These are phyloP conservation scores for Lycodopsis pacificus DNA, from an alignment of 2,797 vertebrate species.

Conservation along the genomic window DNA sequence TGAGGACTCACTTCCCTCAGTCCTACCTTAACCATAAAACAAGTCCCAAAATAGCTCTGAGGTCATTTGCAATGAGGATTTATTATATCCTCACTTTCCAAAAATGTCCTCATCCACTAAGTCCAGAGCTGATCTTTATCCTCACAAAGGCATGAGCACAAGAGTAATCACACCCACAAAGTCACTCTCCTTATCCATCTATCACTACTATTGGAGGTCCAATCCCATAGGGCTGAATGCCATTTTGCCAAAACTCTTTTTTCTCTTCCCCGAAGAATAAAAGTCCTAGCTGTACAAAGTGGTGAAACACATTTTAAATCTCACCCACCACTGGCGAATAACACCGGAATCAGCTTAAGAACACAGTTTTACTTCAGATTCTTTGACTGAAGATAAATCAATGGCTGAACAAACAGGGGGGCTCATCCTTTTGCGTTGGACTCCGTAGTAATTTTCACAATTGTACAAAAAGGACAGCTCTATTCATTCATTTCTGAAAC, in stretches of 20 bases:
- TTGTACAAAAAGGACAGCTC: not conserved
- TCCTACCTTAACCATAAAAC: conserved; percentile 6
- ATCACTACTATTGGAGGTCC: conserved; percentile 28
- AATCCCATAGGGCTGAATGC: conserved; percentile 20
- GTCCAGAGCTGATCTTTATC: conserved; percentile 18
- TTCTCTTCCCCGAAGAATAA: conserved; percentile 20
- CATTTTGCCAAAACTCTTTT: conserved; percentile 9
- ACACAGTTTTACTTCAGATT: not conserved
- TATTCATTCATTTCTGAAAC: not conserved
- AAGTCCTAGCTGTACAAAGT: conserved; percentile 36
- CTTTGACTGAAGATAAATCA: not conserved
- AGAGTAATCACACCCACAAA: conserved; percentile 15
- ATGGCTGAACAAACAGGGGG: not conserved
- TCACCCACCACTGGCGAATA: conserved; percentile 22
- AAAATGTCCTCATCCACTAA: not conserved
- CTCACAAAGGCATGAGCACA: conserved; percentile 9
- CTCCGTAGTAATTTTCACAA: not conserved
- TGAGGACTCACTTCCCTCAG: not conserved
- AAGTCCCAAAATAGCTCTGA: conserved; percentile 6
- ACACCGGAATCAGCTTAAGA: not conserved
- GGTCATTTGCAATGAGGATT: conserved; percentile 2
- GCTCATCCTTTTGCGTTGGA: not conserved
- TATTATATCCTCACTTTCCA: conserved; percentile 5
- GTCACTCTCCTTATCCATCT: conserved; percentile 20
- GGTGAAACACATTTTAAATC: conserved; percentile 29